Percentiles rank a stretch among this genome's conserved stretches.
phyloP scores from a whole-genome alignment of 2,888 invertebrate species.

The Agrotis ipsilon region DNA sequence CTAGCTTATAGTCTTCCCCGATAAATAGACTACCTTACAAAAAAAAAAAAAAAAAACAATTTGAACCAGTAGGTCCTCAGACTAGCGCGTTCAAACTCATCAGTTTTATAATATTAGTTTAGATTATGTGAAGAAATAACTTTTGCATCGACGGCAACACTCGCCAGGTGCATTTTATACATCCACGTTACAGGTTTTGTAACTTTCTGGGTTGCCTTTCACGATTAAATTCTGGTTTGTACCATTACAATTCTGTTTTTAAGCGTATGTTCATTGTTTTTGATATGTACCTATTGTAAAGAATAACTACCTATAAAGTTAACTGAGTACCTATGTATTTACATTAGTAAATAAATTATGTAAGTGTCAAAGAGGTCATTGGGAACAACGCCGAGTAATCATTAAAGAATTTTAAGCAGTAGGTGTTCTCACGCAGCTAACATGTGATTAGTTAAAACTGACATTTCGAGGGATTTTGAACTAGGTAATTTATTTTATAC shows the following conservation, averaged over 20 bases:
- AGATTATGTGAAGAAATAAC: neutral
- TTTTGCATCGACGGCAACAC: conserved; percentile 43
- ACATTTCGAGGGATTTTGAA: neutral
- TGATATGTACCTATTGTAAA: conserved; percentile 3
- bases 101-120: neutral
- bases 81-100: neutral
- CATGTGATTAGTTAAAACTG: conserved; percentile 37
- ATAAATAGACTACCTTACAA: too few relatives aligned
- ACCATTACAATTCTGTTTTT: conserved; percentile 12
- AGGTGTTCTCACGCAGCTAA: conserved; percentile 49
- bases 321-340: conserved; percentile 27
- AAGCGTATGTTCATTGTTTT: conserved; percentile 1
- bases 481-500: too few relatives aligned
- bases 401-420: conserved; percentile 61
- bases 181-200: conserved; percentile 61
- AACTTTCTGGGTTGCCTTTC: conserved; percentile 26
- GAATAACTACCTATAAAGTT: conserved; percentile 28
- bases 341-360: conserved; percentile 78
- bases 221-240: conserved; percentile 18
- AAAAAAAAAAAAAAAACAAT: too few relatives aligned
- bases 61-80: too few relatives aligned
- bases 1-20: too few relatives aligned
- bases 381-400: conserved; percentile 80
- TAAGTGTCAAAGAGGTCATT: conserved; percentile 84
- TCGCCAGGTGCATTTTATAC: conserved; percentile 76